Percentiles rank a stretch among this genome's conserved stretches.
Evolutionary conservation across 2,797 vertebrate genomes (phyloP).

Genomic region (Columba guinea): DNA sequence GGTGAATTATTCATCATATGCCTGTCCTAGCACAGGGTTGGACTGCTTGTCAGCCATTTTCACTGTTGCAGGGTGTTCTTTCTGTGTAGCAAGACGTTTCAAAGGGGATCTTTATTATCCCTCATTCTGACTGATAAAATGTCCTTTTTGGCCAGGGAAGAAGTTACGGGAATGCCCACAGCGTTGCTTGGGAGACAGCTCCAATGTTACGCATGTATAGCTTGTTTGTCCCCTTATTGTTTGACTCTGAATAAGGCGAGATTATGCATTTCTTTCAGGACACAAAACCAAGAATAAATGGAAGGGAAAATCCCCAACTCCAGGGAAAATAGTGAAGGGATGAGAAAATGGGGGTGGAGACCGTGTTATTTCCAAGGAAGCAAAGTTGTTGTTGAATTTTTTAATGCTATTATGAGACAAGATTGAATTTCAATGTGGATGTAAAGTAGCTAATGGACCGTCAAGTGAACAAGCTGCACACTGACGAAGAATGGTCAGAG

Average conservation of each 20-base stretch:
- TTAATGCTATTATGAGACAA: slow-evolving; percentile 45
- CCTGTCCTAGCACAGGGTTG: background rate
- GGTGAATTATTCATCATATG: slow-evolving; percentile 29
- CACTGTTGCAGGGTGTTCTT: slow-evolving; percentile 12
- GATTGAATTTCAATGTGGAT: slow-evolving; percentile 49
- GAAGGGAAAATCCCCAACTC: background rate
- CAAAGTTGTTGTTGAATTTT: slow-evolving; percentile 26
- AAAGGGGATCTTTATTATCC: slow-evolving; percentile 48
- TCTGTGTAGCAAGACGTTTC: slow-evolving; percentile 33
- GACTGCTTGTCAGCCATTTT: slow-evolving; percentile 10
- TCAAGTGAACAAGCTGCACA: slow-evolving; percentile 35
- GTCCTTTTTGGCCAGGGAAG: slow-evolving; percentile 16
- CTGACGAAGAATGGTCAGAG: background rate
- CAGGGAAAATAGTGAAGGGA: background rate
- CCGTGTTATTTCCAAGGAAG: slow-evolving; percentile 28
- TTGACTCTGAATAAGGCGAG: slow-evolving; percentile 45
- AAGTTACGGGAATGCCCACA: slow-evolving; percentile 44
- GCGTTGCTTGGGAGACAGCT: slow-evolving; percentile 56
- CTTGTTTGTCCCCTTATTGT: slow-evolving; percentile 63
- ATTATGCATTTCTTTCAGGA: slow-evolving; percentile 51
- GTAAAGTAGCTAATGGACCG: slow-evolving; percentile 53
- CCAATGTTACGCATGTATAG: background rate
- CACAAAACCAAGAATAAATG: slow-evolving; percentile 43
- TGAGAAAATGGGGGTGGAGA: background rate
- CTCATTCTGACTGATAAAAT: slow-evolving; percentile 6